Base-by-base conservation (phyloP, 2,113 vertebrate genomes). In the Sprattus sprattus region DNA sequence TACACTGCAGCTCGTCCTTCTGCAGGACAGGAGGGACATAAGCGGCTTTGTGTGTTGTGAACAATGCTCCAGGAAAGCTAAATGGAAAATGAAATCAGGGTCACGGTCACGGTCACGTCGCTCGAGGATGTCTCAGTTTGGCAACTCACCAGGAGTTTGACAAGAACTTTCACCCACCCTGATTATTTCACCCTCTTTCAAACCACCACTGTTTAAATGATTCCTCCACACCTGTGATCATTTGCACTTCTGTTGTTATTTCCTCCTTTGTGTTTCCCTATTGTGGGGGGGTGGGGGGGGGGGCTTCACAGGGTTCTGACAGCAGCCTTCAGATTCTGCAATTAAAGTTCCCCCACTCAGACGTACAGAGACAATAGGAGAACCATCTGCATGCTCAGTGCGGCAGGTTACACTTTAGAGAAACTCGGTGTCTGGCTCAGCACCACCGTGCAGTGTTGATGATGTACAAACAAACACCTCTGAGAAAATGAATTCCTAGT, bases 61-160 rank as follows among this genome's bases (percentile, higher is more conserved):
- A 57, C 82, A 81, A 45, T 81, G 81, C 84, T 82, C 15, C 32
- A 4, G 64, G 82, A 83, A 81, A 81, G 52, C 81, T 78, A 81
- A 54, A 83, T 32, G 45, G 64, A 81, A 28, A 81, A 6, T 44
- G 78, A 71, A 32, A 60, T 82, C 28, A 47, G 20, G 32, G 57
- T 83, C 6, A 78, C 13, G 52, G 50, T 52, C 50, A 52, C 50
- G 15, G 52, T 54, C 52, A 54, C 16, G 13, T 16, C 52, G 52
- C 13, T 50, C 25, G 18, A 47, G 64, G 82, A 57, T 20, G 52
- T 44, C 9, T 57, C 82, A 57, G n/a, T 64, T 60, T 60, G 64
- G 64, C 52, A 83, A 10, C 18, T 16, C 39, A 54, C 13, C 16
- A n/a, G n/a, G n/a, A n/a, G n/a, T 45, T 6, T n/a, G 44, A 71